Base-by-base conservation (phyloP, 2,888 invertebrate species). In the Cyclophora albipunctata region DNA sequence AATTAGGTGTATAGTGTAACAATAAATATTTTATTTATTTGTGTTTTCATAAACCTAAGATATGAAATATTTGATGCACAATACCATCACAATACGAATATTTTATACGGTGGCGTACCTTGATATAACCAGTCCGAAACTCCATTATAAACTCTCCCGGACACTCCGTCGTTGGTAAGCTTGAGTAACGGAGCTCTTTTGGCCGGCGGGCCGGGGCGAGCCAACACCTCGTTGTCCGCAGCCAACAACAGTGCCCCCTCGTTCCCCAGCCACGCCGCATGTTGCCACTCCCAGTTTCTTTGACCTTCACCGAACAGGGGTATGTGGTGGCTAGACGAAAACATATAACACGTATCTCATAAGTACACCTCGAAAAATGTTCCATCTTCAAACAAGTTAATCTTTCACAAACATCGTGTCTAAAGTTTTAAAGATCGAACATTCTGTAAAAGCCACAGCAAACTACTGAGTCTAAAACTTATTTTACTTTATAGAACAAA, bases 91-190 rank as follows among this genome's bases (percentile, higher is more conserved):
- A 4, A 42, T 40, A 7, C 40, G 5, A 40, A 7, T 7, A 40
- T 7, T 5, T 7, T 40, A 20, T 40, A 7, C 3, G 40, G 7
- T 40, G 7, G 42, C 4, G 20, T 45, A 96, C 96, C 96, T 92
- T 98, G 98, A 86, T 98, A 98, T 35, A 98, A 87, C 98, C 98
- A 98, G 80, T 98, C 98, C 20, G 98, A 95, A 40, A 98, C 92
- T 49, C 98, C 98, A 79, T 98, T 98, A 89, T 95, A 97, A 51
- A 98, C 90, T 51, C 93, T 85, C 51, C 94, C 95, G n/a, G 94
- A 93, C 60, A 91, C 84, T 40, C 95, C 95, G 47, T 94, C 93
- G 71, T 91, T 91, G 47, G 96, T 96, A 72, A 96, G 90, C 46
- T 93, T 91, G 51, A 91, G 84, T 64, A 95, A 92, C 0, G 85